phyloP scores from a whole-genome alignment of 2,888 invertebrate genomes.

The Elmis aenea region DNA sequence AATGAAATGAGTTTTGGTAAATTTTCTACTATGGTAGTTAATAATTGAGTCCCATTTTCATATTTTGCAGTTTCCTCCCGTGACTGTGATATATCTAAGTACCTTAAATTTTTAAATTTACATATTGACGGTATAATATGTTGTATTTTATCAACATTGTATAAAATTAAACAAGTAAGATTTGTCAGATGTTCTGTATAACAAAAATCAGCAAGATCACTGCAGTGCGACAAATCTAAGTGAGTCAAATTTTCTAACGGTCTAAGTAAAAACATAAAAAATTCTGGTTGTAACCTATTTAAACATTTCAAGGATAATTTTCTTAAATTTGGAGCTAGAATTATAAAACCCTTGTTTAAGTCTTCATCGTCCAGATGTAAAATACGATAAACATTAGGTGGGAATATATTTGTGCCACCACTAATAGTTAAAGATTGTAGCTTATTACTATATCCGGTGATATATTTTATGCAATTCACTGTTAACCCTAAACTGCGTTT shows the following conservation, averaged over 20 bases:
- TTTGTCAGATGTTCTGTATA: conserved; percentile 62
- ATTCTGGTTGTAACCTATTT: conserved; percentile 47
- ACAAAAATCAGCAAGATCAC: conserved; percentile 58
- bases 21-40: conserved; percentile 66
- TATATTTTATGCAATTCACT: conserved; percentile 56
- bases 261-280: conserved; percentile 53
- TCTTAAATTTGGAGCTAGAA: conserved; percentile 57
- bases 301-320: conserved; percentile 56
- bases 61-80: conserved; percentile 66
- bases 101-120: conserved; percentile 55
- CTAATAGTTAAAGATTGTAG: conserved; percentile 68
- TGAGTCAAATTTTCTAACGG: conserved; percentile 59
- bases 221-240: conserved; percentile 68
- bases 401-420: conserved; percentile 58
- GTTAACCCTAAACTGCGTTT: conserved; percentile 68
- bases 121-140: conserved; percentile 59
- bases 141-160: conserved; percentile 69
- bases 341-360: conserved; percentile 47
- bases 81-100: conserved; percentile 81
- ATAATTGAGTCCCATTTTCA: conserved; percentile 65
- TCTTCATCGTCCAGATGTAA: conserved; percentile 34
- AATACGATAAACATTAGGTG: conserved; percentile 36
- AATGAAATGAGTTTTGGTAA: conserved; percentile 74
- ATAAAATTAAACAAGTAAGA: conserved; percentile 70
- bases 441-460: conserved; percentile 65